These are phyloP conservation scores for Paraplagusia blochii DNA, from an alignment of 2,113 vertebrate species.

Conservation along the genomic window DNA sequence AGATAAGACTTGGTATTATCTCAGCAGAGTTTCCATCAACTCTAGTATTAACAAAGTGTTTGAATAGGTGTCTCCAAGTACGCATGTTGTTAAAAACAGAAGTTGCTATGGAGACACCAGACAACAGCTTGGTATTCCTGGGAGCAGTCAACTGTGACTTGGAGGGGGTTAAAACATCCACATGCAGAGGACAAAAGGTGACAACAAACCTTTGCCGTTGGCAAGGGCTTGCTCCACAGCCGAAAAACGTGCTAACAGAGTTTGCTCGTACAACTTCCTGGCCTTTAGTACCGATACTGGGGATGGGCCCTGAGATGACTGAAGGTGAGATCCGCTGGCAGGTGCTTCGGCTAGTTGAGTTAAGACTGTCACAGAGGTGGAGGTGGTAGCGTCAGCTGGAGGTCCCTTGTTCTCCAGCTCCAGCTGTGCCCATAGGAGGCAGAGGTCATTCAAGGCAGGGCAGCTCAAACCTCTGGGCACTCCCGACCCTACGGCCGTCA, in stretches of 20 bases:
- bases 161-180: too few relatives aligned
- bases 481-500: constrained; percentile 74
- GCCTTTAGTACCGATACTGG: constrained; percentile 84
- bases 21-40: too few relatives aligned
- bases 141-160: too few relatives aligned
- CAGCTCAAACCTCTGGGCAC: constrained; percentile 72
- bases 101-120: too few relatives aligned
- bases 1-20: too few relatives aligned
- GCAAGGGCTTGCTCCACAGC: constrained; percentile 20
- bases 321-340: constrained; percentile 44
- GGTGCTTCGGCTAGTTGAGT: constrained; percentile 78
- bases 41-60: too few relatives aligned
- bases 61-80: too few relatives aligned
- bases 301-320: constrained; percentile 53
- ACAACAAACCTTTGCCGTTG: constrained; percentile 41
- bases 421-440: constrained; percentile 86
- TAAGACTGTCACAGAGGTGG: constrained; percentile 78
- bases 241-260: constrained; percentile 65
- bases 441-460: constrained; percentile 78
- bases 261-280: constrained; percentile 82
- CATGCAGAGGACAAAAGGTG: neutral
- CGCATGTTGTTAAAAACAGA: too few relatives aligned
- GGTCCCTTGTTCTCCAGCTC: constrained; percentile 75
- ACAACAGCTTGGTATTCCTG: too few relatives aligned
- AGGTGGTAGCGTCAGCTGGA: constrained; percentile 41